phyloP scores from a whole-genome alignment of 2,113 vertebrate species.

The Eulemur macaco region DNA sequence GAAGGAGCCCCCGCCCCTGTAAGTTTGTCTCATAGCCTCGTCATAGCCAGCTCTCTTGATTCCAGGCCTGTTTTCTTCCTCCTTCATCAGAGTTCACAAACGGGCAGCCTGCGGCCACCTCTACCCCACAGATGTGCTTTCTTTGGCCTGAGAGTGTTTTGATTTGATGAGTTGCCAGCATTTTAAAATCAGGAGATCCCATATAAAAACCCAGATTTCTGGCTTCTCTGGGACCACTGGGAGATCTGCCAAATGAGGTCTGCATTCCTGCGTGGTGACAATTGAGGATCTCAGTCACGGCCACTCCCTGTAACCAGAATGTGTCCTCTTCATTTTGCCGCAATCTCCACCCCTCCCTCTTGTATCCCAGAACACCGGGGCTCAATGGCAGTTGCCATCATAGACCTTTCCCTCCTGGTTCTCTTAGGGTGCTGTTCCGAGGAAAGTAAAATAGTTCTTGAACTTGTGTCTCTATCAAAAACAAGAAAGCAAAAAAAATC shows the following conservation, averaged over 20 bases:
- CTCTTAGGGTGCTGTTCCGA: neutral
- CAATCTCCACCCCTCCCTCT: neutral
- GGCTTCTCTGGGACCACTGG: conserved; percentile 55
- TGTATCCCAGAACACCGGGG: neutral
- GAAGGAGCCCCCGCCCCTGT: accelerated
- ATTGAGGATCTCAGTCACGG: neutral
- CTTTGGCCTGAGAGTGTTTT: conserved; percentile 66
- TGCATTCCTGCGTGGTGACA: conserved; percentile 63
- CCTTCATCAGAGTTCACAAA: conserved; percentile 44
- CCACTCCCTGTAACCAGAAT: neutral
- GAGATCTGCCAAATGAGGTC: conserved; percentile 51
- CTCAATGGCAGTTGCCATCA: neutral
- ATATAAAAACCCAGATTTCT: conserved; percentile 64
- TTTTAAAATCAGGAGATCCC: conserved; percentile 67
- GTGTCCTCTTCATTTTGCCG: neutral
- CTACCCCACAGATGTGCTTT: conserved; percentile 66
- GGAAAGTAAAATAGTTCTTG: neutral
- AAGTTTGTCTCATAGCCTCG: neutral
- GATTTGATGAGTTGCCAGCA: conserved; percentile 60
- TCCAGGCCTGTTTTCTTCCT: neutral
- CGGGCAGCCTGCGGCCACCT: conserved; percentile 53
- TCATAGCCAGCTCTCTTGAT: neutral
- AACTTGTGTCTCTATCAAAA: neutral
- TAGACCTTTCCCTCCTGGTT: neutral
- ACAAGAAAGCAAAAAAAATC: neutral